phyloP scores from a whole-genome alignment of 1,140 invertebrate species.

The Heliconius congener region DNA sequence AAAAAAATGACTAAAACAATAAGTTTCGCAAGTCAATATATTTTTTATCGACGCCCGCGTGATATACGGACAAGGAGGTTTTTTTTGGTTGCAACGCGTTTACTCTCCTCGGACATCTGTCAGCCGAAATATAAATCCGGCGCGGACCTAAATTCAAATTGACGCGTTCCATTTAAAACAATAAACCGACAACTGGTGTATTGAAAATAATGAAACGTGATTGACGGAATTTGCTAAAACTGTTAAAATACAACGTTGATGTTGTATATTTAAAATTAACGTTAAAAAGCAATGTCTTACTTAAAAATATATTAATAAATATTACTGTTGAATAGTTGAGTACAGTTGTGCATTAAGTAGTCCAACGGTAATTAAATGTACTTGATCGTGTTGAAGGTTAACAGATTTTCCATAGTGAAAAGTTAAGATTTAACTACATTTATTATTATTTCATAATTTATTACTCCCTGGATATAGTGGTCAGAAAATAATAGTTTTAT shows the following conservation, averaged over 20 bases:
- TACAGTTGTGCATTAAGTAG: too few species aligned
- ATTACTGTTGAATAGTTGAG: too few species aligned
- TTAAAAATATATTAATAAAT: too few species aligned
- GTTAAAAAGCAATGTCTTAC: background rate
- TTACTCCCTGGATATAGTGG: too few species aligned
- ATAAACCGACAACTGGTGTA: conserved; percentile 60
- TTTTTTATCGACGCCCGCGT: conserved; percentile 32
- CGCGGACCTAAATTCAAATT: conserved; percentile 71
- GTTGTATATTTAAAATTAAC: background rate
- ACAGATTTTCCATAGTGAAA: too few species aligned
- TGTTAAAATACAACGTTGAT: background rate
- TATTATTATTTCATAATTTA: too few species aligned
- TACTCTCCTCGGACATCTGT: conserved; percentile 54
- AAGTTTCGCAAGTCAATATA: conserved; percentile 38
- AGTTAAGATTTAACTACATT: too few species aligned
- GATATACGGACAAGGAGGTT: conserved; percentile 37
- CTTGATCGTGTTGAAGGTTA: too few species aligned
- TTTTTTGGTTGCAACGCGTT: conserved; percentile 39
- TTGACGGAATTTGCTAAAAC: conserved; percentile 55
- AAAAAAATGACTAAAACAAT: conserved; percentile 45
- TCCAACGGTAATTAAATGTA: too few species aligned
- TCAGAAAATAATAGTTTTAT: background rate
- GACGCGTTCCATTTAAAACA: conserved; percentile 78
- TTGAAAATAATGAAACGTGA: conserved; percentile 75
- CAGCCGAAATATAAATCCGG: conserved; percentile 61